Evolutionary conservation across 2,888 invertebrate species (phyloP), one percentile per base, ranked within the genome.

Genomic region (Deladenus siricidicola): DNA sequence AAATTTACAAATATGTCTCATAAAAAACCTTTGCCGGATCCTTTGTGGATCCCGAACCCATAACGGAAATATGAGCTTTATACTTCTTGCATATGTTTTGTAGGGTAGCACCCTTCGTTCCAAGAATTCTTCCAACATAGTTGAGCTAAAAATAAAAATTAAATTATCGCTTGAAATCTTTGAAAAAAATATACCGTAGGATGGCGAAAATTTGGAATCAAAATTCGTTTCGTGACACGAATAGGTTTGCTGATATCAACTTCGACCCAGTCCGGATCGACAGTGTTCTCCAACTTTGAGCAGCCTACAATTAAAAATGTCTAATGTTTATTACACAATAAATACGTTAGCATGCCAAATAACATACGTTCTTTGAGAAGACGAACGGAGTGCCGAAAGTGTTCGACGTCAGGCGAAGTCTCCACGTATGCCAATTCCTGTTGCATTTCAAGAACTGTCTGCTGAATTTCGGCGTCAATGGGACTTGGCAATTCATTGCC

Each of bases 101-200:
- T 28, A 78, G 68, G 42, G 73, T 78, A 3, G 69, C 69, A 43
- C 78, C 78, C 29, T 71, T 72, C 47, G 72, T 71, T 48, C 78
- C 78, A 30, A 78, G 67, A 6, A 78, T 66, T 56, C 76, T 76
- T 34, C 78, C 78, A 51, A 78, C 72, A 58, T 75, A 78, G 63
- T 78, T 78, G 67, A 77, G 75, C 73, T 74, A 58, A 64, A 71
- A 63, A 30, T 4, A 39, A 6, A 17, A 3, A n/a, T 26, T 28
- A 58, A 48, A 47, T 4, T 24, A 26, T 29, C 39, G 26, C 10
- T 21, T 29, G 30, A 50, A 42, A 54, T 24, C 17, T 57, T 8
- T 14, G 26, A 19, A 42, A 24, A 24, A 45, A 42, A 43, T 59
- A 55, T 50, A 75, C 73, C 23, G 67, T 62, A 6, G 76, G 73